Evolutionary conservation across 2,888 invertebrate species (phyloP).

Genomic region (Aproaerema taeniolella): DNA sequence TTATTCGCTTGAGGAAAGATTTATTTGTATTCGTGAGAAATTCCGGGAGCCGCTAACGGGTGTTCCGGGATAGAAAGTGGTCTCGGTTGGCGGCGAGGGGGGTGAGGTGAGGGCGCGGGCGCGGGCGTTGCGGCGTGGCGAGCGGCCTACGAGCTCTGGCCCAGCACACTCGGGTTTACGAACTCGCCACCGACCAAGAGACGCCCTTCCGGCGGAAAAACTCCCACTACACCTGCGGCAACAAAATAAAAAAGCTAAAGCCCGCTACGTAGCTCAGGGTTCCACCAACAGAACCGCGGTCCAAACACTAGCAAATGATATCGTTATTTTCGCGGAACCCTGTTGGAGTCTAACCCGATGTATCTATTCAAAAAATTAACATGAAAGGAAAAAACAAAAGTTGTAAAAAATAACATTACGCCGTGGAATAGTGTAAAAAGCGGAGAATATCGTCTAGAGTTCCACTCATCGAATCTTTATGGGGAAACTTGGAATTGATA

Average conservation of each 20-base stretch:
- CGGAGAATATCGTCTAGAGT: conserved; percentile 44
- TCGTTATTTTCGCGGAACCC: conserved; percentile 32
- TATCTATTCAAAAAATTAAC: conserved; percentile 38
- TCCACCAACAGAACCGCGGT: conserved; percentile 48
- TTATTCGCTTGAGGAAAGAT: conserved; percentile 62
- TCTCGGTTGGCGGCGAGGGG: conserved; percentile 34
- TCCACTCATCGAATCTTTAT: conserved; percentile 62
- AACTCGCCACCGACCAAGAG: conserved; percentile 80
- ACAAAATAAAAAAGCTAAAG: conserved; percentile 75
- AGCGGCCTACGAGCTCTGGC: conserved; percentile 64
- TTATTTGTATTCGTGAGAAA: conserved; percentile 65
- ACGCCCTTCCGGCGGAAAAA: conserved; percentile 79
- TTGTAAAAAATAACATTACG: conserved; percentile 44
- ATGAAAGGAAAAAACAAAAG: conserved; percentile 43
- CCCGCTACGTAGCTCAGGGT: conserved; percentile 54
- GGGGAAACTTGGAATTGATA: conserved; percentile 66
- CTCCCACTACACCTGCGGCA: conserved; percentile 80
- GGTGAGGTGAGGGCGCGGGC: conserved; percentile 30
- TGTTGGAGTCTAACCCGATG: conserved; percentile 25
- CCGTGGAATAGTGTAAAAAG: conserved; percentile 41
- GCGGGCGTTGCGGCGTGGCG: conserved; percentile 22
- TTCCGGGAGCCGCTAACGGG: conserved; percentile 65
- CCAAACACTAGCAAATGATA: conserved; percentile 37
- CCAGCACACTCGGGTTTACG: conserved; percentile 72
- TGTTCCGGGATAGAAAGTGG: conserved; percentile 55